Evolutionary conservation across 2,113 vertebrate genomes (phyloP).

Genomic region (Panthera tigris): DNA sequence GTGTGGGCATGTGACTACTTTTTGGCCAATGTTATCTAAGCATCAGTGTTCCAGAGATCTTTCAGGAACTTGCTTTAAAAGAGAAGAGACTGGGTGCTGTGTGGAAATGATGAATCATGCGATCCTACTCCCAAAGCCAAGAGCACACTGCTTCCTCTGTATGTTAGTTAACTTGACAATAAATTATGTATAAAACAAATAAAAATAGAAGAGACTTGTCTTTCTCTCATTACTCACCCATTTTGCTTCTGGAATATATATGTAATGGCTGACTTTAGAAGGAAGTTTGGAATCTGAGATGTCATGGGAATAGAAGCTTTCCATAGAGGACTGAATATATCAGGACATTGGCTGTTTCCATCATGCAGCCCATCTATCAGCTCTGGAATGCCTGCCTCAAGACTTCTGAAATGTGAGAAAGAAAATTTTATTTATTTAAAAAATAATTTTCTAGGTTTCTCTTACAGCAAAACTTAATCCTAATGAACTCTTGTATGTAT

Average conservation of each 20-base stretch:
- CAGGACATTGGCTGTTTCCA: background rate
- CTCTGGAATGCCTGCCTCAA: background rate
- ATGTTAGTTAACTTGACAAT: no score
- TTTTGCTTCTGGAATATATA: background rate
- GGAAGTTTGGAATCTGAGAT: background rate
- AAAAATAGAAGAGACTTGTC: background rate
- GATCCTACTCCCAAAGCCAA: no score
- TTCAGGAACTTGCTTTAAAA: background rate
- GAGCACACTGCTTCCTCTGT: no score
- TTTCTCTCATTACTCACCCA: background rate
- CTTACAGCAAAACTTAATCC: background rate
- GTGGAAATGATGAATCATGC: no score
- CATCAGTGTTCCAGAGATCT: background rate
- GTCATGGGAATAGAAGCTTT: background rate
- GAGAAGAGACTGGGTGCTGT: background rate
- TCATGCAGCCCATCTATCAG: rapidly evolving
- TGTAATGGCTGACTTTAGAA: background rate
- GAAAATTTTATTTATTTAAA: background rate
- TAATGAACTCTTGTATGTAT: background rate
- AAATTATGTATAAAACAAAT: no score
- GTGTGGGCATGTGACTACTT: background rate
- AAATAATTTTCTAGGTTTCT: background rate
- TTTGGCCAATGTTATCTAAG: background rate
- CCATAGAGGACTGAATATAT: background rate
- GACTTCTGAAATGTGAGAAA: background rate